A percentile compares a stretch with the other conserved stretches of the same genome.
phyloP scores from a whole-genome alignment of 2,113 vertebrate species.

The Pleuronectes platessa region DNA sequence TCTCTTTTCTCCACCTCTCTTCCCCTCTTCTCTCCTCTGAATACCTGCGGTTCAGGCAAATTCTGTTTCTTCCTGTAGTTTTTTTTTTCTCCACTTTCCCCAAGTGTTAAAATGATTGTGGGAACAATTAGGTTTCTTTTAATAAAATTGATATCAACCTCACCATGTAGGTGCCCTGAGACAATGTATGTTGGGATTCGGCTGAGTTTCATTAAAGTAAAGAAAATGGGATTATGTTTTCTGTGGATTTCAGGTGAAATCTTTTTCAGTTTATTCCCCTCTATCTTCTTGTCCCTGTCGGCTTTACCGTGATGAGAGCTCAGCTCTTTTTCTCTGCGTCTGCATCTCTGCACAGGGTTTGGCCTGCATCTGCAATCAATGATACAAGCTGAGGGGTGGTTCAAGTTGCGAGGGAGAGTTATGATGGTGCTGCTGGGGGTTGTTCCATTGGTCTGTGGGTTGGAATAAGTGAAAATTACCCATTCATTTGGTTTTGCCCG shows the following conservation, averaged over 20 bases:
- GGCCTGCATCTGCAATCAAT: slow-evolving; percentile 23
- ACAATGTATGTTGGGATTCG: background rate
- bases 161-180: background rate
- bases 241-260: slow-evolving; percentile 4
- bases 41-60: no score
- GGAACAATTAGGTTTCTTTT: background rate
- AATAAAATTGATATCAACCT: background rate
- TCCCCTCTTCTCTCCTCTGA: no score
- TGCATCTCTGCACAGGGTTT: background rate
- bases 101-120: background rate
- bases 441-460: no score
- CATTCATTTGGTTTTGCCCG: no score
- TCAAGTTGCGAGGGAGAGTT: slow-evolving; percentile 4
- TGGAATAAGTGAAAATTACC: no score
- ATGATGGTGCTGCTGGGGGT: no score
- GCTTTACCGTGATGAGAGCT: background rate
- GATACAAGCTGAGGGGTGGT: slow-evolving; percentile 8
- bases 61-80: background rate
- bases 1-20: no score
- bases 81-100: background rate
- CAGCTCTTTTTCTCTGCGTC: slow-evolving; percentile 27
- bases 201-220: slow-evolving; percentile 3
- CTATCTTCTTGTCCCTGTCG: no score
- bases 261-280: background rate
- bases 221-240: slow-evolving; percentile 1